Evolutionary conservation across 1,140 invertebrate species (phyloP), one percentile per base, ranked within the genome.

Genomic region (Drosophila neocordata): DNA sequence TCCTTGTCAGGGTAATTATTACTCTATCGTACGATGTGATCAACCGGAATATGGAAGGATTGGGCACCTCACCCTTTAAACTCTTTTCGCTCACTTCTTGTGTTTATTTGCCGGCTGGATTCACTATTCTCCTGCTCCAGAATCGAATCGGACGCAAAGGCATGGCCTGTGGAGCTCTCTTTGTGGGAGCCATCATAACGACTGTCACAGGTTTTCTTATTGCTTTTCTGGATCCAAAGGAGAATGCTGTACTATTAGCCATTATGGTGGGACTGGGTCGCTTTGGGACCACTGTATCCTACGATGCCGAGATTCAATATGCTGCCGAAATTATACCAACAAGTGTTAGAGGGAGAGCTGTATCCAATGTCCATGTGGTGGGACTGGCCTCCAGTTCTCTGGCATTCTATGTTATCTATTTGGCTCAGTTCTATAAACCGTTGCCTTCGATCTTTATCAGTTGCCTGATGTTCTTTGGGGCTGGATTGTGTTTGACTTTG

Each of bases 261-360:
- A 41, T 77, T 12, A 82, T 90, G 80, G 69, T 85, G 15, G 92
- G 94, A 2, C 71, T 94, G 57, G 94, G 94, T n/a, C 92, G 94
- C 52, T 93, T 95, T 64, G 93, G 93, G 11, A 92, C 94, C 13
- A 94, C 94, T 4, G 93, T 94, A 0, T 93, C 94, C 8, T 95
- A 95, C 77, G 93, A 94, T 77, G 93, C 94, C 1, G 87, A 93
- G 80, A 88, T 95, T 60, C 93, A 94, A 68, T 95, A 95, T 76
- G 94, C 94, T 7, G 94, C 94, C 1, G 94, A 95, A 77, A 90
- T 94, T 34, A 93, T 94, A 31, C 95, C 95, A 1, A 95, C 95
- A 0, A 93, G 93, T 4, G 93, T 95, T 0, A 85, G 95, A 27
- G 93, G 92, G 0, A 93, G 93, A 80, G 93, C 93, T n/a, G 92